phyloP scores from a whole-genome alignment of 2,888 invertebrate species.

The Synanthedon myopaeformis region DNA sequence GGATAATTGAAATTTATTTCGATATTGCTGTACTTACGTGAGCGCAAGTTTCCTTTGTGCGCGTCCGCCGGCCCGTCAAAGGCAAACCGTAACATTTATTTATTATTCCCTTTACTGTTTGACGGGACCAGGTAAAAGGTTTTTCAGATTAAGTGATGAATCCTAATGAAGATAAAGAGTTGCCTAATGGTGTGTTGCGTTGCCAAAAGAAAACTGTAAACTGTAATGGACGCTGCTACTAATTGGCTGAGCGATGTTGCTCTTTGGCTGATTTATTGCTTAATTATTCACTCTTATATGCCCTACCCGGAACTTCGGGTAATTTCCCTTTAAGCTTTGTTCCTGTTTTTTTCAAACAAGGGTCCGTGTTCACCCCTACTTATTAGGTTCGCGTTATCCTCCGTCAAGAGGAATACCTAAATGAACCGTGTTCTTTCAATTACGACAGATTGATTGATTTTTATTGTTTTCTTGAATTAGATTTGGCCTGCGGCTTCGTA shows the following conservation, averaged over 20 bases:
- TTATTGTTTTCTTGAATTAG: too few relatives aligned
- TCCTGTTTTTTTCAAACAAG: conserved; percentile 1
- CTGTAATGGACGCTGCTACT: conserved; percentile 26
- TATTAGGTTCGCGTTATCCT: not conserved
- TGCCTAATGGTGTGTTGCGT: conserved; percentile 33
- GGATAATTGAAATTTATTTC: not conserved
- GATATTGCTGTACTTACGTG: not conserved
- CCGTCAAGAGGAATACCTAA: not conserved
- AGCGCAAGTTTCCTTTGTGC: not conserved
- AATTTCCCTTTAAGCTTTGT: conserved; percentile 18
- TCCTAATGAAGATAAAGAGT: conserved; percentile 55
- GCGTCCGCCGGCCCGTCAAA: conserved; percentile 3
- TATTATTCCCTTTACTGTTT: conserved; percentile 44
- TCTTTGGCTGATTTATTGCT: conserved; percentile 45
- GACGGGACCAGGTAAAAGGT: conserved; percentile 49
- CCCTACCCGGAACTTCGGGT: conserved; percentile 10
- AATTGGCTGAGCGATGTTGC: conserved; percentile 31
- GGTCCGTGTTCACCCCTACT: not conserved
- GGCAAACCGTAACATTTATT: conserved; percentile 23
- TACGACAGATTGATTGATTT: too few relatives aligned
- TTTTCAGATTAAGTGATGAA: conserved; percentile 51
- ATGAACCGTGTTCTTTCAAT: too few relatives aligned
- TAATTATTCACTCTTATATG: conserved; percentile 42
- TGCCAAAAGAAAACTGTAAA: conserved; percentile 46
- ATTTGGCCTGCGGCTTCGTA: too few relatives aligned